Evolutionary conservation across 92 coral and sea anemone species (phyloP).

Genomic region (Bergia sp.): DNA sequence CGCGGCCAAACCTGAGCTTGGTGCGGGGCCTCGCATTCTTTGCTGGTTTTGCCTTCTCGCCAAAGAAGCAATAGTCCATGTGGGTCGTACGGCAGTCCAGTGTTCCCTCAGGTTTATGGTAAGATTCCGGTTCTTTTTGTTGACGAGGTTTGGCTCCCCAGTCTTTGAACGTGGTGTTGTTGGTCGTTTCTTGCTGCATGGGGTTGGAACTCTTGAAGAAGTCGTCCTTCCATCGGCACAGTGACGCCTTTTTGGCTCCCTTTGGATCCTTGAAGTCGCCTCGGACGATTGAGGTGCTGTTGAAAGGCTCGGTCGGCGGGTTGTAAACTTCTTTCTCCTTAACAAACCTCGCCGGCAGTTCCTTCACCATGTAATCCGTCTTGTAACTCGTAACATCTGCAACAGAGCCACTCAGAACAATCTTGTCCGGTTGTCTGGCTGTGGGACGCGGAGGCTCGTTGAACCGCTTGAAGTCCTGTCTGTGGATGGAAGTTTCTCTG

Average conservation of each 20-base stretch:
- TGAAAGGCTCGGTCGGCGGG: slow-evolving; percentile 85
- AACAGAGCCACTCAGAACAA: slow-evolving; percentile 67
- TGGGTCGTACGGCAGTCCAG: slow-evolving; percentile 85
- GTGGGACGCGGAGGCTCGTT: slow-evolving; percentile 94
- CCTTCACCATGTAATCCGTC: slow-evolving; percentile 64
- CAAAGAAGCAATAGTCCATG: slow-evolving; percentile 88
- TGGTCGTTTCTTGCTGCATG: slow-evolving; percentile 82
- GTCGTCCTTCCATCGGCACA: slow-evolving; percentile 82
- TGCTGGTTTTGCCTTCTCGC: slow-evolving; percentile 89
- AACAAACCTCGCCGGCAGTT: slow-evolving; percentile 72
- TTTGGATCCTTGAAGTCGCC: slow-evolving; percentile 84
- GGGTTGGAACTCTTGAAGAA: slow-evolving; percentile 79
- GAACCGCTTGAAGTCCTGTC: slow-evolving; percentile 87
- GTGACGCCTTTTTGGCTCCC: slow-evolving; percentile 81
- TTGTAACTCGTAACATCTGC: slow-evolving; percentile 62
- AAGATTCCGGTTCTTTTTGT: slow-evolving; percentile 80
- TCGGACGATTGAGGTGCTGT: slow-evolving; percentile 81
- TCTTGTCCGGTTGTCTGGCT: slow-evolving; percentile 93
- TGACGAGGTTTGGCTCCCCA: slow-evolving; percentile 73
- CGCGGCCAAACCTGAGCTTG: slow-evolving; percentile 91
- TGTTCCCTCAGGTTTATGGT: slow-evolving; percentile 83
- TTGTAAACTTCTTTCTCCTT: slow-evolving; percentile 70
- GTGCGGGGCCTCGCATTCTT: slow-evolving; percentile 92
- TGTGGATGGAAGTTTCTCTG: slow-evolving; percentile 85
- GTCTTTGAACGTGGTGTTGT: slow-evolving; percentile 68